Percentiles rank a stretch among this genome's conserved stretches.
Evolutionary conservation across 2,797 vertebrate genomes (phyloP).

Genomic region (Anolis apletophallus): DNA sequence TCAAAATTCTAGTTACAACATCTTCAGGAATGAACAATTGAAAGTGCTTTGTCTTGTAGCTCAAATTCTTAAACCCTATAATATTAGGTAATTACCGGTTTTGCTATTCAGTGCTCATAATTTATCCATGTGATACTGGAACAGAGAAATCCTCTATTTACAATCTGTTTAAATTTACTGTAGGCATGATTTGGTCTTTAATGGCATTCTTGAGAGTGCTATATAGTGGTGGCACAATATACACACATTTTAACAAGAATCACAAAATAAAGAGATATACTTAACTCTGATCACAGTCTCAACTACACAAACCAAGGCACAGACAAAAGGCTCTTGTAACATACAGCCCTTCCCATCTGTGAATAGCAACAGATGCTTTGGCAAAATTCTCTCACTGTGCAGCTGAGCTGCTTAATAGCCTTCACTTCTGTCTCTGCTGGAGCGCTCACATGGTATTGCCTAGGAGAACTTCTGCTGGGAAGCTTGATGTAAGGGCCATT

Average conservation of each 20-base stretch:
- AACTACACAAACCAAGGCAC: neutral
- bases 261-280: neutral
- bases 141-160: neutral
- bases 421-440: neutral
- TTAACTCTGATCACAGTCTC: neutral
- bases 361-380: constrained; percentile 22
- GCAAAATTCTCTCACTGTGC: neutral
- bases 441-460: neutral
- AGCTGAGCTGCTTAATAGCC: neutral
- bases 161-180: neutral
- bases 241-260: neutral
- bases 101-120: neutral
- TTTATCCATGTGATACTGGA: neutral
- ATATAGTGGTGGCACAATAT: too few relatives aligned
- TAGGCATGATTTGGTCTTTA: neutral
- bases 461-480: neutral
- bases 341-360: neutral
- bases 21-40: neutral
- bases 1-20: neutral
- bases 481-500: too few relatives aligned
- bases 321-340: constrained; percentile 13
- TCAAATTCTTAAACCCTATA: neutral
- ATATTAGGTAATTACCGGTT: neutral
- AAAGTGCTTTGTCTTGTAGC: too few relatives aligned
- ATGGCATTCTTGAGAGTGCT: neutral